Percentiles rank a stretch among this genome's conserved stretches.
Conservation (phyloP, 2,113 vertebrate species). For the Tor tambroides region DNA sequence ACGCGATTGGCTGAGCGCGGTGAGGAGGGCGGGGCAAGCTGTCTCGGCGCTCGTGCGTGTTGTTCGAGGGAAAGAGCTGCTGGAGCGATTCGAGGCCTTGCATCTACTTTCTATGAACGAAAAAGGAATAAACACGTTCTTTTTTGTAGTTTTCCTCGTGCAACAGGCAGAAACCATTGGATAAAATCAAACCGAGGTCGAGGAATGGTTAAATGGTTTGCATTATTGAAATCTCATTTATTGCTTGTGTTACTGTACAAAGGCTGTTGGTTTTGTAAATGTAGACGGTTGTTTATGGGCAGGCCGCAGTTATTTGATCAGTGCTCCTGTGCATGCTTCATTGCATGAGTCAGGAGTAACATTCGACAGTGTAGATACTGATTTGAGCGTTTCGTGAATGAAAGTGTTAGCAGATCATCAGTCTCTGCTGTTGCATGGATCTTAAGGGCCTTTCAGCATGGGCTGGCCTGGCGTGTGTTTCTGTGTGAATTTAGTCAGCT, state of each 20-base stretch:
- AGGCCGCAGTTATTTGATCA: constrained; percentile 16
- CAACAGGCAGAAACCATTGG: constrained; percentile 31
- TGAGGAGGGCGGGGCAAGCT: constrained; percentile 39
- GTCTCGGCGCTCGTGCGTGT: constrained; percentile 31
- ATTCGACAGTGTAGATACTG: too few relatives aligned
- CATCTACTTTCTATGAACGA: constrained; percentile 33
- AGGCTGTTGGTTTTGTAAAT: constrained; percentile 41
- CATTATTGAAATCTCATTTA: constrained; percentile 36
- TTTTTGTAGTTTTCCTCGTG: constrained; percentile 1
- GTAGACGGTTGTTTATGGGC: constrained; percentile 41
- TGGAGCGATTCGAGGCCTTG: constrained; percentile 61
- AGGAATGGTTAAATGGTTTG: constrained; percentile 54
- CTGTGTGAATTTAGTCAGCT: background rate
- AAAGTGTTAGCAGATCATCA: background rate
- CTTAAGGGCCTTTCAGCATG: constrained; percentile 16
- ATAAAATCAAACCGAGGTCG: constrained; percentile 25
- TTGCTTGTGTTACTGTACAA: constrained; percentile 34
- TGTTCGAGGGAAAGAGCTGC: constrained; percentile 53
- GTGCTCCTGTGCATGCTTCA: background rate
- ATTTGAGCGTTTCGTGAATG: background rate
- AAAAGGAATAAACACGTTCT: constrained; percentile 47
- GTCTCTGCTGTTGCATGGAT: constrained; percentile 8
- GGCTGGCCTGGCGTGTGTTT: constrained; percentile 4
- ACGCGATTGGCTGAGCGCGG: constrained; percentile 39
- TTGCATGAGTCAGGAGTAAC: background rate